Percentiles rank a stretch among this genome's conserved stretches.
Conservation (phyloP, 1,140 invertebrate species). For the Belonocnema kinseyi region DNA sequence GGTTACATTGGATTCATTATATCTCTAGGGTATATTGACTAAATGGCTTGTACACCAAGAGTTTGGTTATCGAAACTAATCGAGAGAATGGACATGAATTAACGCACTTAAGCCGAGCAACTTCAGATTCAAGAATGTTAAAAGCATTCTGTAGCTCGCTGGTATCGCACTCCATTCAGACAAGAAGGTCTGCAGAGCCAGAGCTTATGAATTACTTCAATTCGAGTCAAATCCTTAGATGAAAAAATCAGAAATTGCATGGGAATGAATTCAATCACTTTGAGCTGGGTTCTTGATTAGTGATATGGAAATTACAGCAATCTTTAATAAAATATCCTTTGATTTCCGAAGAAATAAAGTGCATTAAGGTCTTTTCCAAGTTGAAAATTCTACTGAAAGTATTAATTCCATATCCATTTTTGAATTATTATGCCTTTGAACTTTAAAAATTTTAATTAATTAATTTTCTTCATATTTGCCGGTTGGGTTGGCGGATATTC, state of each 20-base stretch:
- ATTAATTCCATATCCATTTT: too few species aligned
- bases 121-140: background rate
- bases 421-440: too few species aligned
- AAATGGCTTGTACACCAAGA: background rate
- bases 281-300: too few species aligned
- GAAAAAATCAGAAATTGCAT: background rate
- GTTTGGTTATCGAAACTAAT: background rate
- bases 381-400: too few species aligned
- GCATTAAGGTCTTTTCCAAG: too few species aligned
- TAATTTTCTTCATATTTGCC: too few species aligned
- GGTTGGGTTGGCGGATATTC: too few species aligned
- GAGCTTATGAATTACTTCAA: background rate
- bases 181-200: background rate
- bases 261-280: background rate
- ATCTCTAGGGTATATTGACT: background rate
- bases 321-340: too few species aligned
- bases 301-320: too few species aligned
- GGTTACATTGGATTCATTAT: background rate
- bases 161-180: background rate
- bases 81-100: background rate
- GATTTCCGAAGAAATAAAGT: too few species aligned
- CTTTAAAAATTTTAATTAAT: too few species aligned
- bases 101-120: background rate
- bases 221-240: background rate
- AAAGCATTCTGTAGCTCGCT: too few species aligned